Evolutionary conservation across 2,888 invertebrate genomes (phyloP).

Genomic region (Patella caerulea): DNA sequence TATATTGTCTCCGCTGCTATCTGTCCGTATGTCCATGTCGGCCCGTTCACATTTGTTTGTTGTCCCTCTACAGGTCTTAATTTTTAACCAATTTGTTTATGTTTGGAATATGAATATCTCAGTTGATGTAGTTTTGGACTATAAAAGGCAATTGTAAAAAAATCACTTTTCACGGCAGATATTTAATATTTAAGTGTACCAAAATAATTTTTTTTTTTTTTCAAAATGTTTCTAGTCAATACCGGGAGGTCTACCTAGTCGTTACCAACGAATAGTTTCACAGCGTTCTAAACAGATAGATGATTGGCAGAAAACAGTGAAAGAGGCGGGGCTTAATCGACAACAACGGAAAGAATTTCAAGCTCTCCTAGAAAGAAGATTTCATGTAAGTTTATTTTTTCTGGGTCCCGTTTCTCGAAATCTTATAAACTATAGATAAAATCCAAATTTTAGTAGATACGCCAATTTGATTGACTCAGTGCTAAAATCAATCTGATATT

Average conservation of each 20-base stretch:
- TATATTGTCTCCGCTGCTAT: no score
- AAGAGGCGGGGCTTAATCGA: conserved; percentile 62
- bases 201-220: no score
- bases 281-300: conserved; percentile 65
- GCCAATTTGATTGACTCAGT: no score
- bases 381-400: conserved; percentile 51
- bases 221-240: conserved; percentile 44
- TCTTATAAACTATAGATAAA: background rate
- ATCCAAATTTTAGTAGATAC: background rate
- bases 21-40: no score
- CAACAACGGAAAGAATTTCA: conserved; percentile 69
- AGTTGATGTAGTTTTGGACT: no score
- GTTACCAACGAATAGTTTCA: conserved; percentile 62
- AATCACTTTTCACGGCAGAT: background rate
- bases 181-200: background rate
- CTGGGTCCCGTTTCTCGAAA: no score
- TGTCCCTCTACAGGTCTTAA: no score
- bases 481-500: no score
- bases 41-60: no score
- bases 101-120: no score
- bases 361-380: conserved; percentile 65
- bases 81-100: no score
- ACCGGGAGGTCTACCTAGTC: conserved; percentile 64
- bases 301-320: conserved; percentile 67
- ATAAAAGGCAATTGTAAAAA: background rate